These are phyloP conservation scores for Willisornis vidua DNA, from an alignment of 2,113 vertebrate species.

Conservation along the genomic window DNA sequence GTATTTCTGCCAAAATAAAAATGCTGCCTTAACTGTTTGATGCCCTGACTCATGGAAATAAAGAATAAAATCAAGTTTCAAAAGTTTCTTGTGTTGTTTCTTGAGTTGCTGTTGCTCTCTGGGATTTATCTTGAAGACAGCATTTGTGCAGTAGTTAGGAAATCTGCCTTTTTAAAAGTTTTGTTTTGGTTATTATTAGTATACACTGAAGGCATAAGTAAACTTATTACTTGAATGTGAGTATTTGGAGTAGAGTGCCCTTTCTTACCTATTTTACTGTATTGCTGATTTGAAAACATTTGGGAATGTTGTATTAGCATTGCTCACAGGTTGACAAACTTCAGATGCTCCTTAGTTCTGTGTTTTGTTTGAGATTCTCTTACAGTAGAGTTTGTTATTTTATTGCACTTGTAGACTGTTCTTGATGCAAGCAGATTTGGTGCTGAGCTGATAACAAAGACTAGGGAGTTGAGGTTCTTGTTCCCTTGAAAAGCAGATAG, in stretches of 20 bases:
- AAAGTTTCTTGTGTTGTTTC: neutral
- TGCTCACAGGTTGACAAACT: neutral
- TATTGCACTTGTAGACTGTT: neutral
- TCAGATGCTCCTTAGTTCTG: neutral
- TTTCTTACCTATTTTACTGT: neutral
- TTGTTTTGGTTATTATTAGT: neutral
- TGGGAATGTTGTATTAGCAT: neutral
- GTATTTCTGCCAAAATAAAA: neutral
- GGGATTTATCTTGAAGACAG: neutral
- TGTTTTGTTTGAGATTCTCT: neutral
- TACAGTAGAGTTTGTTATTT: neutral
- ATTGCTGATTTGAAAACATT: neutral
- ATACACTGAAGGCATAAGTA: neutral
- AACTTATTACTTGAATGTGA: neutral
- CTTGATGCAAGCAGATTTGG: neutral
- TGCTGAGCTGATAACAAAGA: neutral
- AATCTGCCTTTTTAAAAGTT: neutral
- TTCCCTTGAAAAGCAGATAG: neutral
- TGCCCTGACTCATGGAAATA: neutral
- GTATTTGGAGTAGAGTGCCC: neutral
- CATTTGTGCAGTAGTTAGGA: neutral
- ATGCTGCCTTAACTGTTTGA: neutral
- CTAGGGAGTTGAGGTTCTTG: neutral
- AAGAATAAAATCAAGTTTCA: neutral
- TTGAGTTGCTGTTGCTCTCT: neutral